Evolutionary conservation across 1,140 invertebrate genomes (phyloP), one percentile per base, ranked within the genome.

Genomic region (Limonius californicus): DNA sequence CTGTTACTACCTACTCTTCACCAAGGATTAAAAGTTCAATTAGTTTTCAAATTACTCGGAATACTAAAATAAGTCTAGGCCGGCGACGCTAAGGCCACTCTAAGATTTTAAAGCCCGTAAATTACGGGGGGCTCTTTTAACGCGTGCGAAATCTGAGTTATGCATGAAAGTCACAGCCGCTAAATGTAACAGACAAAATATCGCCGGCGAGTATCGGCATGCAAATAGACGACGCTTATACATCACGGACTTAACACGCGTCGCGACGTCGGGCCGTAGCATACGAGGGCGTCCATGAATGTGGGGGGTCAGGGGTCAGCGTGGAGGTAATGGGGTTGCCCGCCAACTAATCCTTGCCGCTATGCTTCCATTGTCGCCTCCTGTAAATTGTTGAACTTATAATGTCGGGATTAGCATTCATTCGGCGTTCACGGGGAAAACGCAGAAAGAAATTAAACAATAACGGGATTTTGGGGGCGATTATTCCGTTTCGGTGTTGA

Each of bases 181-280:
- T 59, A 59, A 59, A 63, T 55, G 62, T 39, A 39, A 39, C 2
- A 39, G 35, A 39, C 8, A 39, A 39, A 39, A 9, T 12, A 39
- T 9, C 15, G 54, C 54, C 9, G 43, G 54, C 47, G 30, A 64
- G 53, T 39, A 57, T 64, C 54, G 58, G 63, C 54, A 66, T 66
- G 64, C 61, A 66, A 66, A 66, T 66, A 59, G 56, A 56, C 47
- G 50, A 39, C 64, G 64, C 47, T 45, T 55, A 62, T 66, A 62
- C 64, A 66, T 66, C 64, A 66, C 61, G 21, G 64, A 56, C 64
- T 66, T 66, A 66, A 62, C 60, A 66, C 64, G 61, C 64, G 64
- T 66, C 64, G 60, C 60, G 64, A 59, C 63, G 63, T 32, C 57
- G 32, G 45, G 54, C 50, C 32, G 20, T 42, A 54, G 59, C 57